phyloP scores from a whole-genome alignment of 2,888 invertebrate species.

The Callyntrura guangdongensis region DNA sequence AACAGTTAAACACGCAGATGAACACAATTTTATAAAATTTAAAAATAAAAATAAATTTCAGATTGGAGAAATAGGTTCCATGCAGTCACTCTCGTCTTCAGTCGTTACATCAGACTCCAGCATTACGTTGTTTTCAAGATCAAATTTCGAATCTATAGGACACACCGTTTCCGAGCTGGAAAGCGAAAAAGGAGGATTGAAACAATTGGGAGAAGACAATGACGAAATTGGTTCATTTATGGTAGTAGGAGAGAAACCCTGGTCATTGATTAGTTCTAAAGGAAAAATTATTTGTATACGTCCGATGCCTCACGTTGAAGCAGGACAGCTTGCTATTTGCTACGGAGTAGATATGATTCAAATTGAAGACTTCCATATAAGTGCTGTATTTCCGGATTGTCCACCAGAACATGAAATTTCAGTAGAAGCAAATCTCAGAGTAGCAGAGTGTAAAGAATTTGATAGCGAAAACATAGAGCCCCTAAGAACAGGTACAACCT shows the following conservation, averaged over 20 bases:
- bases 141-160: constrained; percentile 41
- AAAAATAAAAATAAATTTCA: no score
- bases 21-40: no score
- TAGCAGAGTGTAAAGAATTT: constrained; percentile 46
- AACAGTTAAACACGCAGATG: no score
- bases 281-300: constrained; percentile 52
- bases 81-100: constrained; percentile 38
- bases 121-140: constrained; percentile 20
- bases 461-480: constrained; percentile 11
- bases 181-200: neutral
- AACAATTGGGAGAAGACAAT: neutral
- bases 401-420: constrained; percentile 41
- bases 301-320: constrained; percentile 3
- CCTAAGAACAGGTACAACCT: constrained; percentile 38
- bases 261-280: constrained; percentile 58
- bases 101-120: neutral
- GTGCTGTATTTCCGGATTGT: constrained; percentile 46
- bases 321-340: constrained; percentile 31
- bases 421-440: constrained; percentile 10
- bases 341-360: constrained; percentile 20
- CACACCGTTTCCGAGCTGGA: constrained; percentile 13
- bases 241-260: constrained; percentile 44
- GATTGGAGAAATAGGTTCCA: constrained; percentile 29
- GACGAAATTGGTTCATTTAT: constrained; percentile 49
- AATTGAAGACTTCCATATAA: constrained; percentile 33